Conservation (phyloP, 2,888 invertebrate genomes). For the Leptarthrus brevirostris region DNA sequence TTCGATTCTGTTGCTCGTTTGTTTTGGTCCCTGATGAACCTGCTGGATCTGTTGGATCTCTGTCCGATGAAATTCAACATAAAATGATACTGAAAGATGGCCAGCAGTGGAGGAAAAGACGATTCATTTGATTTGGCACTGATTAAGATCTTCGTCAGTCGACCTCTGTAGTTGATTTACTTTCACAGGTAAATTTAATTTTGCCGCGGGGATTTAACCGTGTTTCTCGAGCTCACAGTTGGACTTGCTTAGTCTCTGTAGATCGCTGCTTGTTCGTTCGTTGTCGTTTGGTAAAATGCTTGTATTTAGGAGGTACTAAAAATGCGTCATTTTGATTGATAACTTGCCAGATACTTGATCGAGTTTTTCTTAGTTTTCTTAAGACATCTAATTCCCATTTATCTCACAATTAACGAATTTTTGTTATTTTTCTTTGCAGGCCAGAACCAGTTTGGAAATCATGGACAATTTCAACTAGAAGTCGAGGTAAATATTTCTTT, state of each 20-base stretch:
- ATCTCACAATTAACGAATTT: not conserved
- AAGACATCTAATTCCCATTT: not conserved
- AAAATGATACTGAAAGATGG: conserved; percentile 42
- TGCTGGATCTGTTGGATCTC: conserved; percentile 18
- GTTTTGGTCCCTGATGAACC: conserved; percentile 23
- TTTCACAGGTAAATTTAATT: conserved; percentile 44
- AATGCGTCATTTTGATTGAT: conserved; percentile 43
- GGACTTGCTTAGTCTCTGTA: not conserved
- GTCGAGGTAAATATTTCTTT: no score
- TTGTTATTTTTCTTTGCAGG: no score
- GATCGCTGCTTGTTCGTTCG: not conserved
- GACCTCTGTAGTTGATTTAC: conserved; percentile 41
- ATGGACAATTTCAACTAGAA: no score
- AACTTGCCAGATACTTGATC: not conserved
- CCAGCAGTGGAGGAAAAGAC: conserved; percentile 35
- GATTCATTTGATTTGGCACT: conserved; percentile 46
- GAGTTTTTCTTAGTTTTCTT: not conserved
- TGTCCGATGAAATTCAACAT: conserved; percentile 39
- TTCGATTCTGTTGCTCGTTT: conserved; percentile 42
- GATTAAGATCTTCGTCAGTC: conserved; percentile 46
- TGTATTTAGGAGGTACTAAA: conserved; percentile 17
- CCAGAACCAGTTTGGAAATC: no score
- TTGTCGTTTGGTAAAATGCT: conserved; percentile 14
- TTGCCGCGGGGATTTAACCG: conserved; percentile 22
- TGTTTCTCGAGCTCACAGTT: conserved; percentile 17